Base-by-base conservation (phyloP, 2,113 vertebrate genomes). In the Pluvialis apricaria region DNA sequence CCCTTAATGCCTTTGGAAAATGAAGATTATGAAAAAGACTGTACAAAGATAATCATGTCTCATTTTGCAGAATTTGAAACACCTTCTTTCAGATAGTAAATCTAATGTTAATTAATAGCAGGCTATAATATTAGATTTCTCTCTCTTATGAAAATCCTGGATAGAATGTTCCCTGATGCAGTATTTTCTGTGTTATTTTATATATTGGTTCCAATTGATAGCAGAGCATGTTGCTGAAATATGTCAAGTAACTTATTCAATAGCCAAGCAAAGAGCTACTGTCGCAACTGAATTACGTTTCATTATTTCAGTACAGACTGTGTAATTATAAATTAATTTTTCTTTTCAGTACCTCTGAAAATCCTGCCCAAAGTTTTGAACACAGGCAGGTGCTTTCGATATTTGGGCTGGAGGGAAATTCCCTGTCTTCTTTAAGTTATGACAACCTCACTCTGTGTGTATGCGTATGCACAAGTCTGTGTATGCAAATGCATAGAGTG, bases 71-170 rank as follows among this genome's bases (percentile, higher is more conserved):
- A 92, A 88, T 92, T 95, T 95, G 91, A 96, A 92, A 94, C 52
- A 86, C 71, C 73, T 89, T 72, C 87, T 88, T 95, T 79, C 78
- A 81, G 75, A 93, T 78, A 70, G 75, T 88, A 95, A 96, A 91
- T 96, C 89, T 94, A 90, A 75, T 1, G 8, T 94, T 97, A 97
- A 97, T 97, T 97, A 96, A 95, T 97, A 94, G 66, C 62, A 54
- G 54, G 38, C 32, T 58, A 73, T 91, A 91, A 92, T 94, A 95
- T 91, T 97, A 96, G 60, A 91, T 96, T 91, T 88, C 73, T 77
- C 40, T 87, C 58, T 77, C 32, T 68, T 78, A 91, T 90, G 89
- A 95, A 96, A 93, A 96, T 76, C 58, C 73, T 77, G 42, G 54
- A 22, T 65, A 77, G 70, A 80, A 51, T 7, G 29, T 89, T 97